Evolutionary conservation across 1,140 invertebrate genomes (phyloP).

Genomic region (Oscheius sp.): DNA sequence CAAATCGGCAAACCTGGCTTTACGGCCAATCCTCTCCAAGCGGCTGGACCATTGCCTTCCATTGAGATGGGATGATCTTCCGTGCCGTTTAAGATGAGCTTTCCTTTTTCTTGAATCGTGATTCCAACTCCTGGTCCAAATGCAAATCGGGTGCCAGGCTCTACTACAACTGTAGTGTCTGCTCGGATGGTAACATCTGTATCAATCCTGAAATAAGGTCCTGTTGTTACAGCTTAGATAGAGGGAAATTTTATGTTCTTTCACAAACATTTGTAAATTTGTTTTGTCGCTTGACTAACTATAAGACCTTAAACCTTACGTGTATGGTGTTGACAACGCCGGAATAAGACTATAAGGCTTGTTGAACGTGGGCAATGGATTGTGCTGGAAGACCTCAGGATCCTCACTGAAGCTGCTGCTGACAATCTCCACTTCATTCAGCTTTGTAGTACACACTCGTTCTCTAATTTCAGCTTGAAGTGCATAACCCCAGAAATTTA

Average conservation of each 20-base stretch:
- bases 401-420: background rate
- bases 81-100: conserved; percentile 13
- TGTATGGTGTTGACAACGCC: background rate
- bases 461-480: background rate
- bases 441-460: background rate
- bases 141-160: conserved; percentile 11
- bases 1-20: background rate
- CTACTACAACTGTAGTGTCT: conserved; percentile 6
- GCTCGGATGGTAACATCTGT: conserved; percentile 1
- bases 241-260: no score
- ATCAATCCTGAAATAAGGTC: conserved; percentile 11
- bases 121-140: conserved; percentile 21
- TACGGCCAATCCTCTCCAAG: background rate
- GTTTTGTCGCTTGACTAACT: background rate
- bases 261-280: no score
- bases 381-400: background rate
- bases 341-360: background rate
- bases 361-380: background rate
- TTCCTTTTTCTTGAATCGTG: conserved; percentile 6
- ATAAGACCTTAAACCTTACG: background rate
- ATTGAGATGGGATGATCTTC: conserved; percentile 11
- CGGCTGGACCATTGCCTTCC: background rate
- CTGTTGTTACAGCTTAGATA: no score
- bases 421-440: background rate
- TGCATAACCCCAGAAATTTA: background rate